These are phyloP conservation scores for Oreochromis mossambicus DNA, from an alignment of 2,797 vertebrate species.

Conservation along the genomic window DNA sequence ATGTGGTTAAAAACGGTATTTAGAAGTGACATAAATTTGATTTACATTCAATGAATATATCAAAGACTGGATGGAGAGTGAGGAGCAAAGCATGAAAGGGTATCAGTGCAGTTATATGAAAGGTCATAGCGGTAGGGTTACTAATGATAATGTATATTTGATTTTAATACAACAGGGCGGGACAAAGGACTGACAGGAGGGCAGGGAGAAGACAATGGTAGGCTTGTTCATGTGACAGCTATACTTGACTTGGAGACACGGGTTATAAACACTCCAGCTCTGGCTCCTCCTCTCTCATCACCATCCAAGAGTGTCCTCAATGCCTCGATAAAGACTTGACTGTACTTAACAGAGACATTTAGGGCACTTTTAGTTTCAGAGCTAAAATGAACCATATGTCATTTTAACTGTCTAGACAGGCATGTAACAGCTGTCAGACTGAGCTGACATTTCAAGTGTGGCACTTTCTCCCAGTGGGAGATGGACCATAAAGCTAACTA, in stretches of 20 bases:
- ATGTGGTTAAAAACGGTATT: neutral
- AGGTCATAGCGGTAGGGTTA: constrained; percentile 9
- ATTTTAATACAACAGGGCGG: constrained; percentile 19
- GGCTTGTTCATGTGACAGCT: constrained; percentile 29
- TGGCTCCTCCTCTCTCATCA: neutral
- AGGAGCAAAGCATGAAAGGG: neutral
- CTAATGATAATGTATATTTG: constrained; percentile 30
- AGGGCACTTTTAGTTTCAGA: constrained; percentile 14
- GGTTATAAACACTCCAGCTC: constrained; percentile 7
- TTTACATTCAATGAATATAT: constrained; percentile 6
- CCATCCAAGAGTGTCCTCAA: neutral
- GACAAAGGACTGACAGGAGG: constrained; percentile 17
- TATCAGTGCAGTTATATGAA: constrained; percentile 14
- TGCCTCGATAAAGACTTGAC: neutral
- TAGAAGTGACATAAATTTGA: constrained; percentile 13
- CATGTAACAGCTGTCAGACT: constrained; percentile 1
- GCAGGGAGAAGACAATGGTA: constrained; percentile 4
- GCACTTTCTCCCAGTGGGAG: neutral
- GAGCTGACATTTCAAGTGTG: neutral
- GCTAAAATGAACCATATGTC: constrained; percentile 33
- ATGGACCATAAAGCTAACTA: neutral
- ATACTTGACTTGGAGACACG: constrained; percentile 31
- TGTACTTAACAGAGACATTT: constrained; percentile 20
- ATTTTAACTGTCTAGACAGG: neutral
- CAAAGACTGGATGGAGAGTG: neutral